Conservation (phyloP, 2,888 invertebrate species). For the Drosophila monieri region DNA sequence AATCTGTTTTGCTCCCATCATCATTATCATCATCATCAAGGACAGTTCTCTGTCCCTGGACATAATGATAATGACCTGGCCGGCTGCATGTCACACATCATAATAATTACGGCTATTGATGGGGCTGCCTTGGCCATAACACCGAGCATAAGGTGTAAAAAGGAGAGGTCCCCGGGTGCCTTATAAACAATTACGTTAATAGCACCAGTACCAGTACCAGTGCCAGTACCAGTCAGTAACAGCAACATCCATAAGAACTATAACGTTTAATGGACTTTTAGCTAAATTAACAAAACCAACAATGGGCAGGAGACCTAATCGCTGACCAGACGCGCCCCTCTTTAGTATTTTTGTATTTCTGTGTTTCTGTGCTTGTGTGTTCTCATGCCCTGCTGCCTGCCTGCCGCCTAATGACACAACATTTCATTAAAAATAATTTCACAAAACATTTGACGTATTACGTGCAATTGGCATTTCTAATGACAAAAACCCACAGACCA, state of each 20-base stretch:
- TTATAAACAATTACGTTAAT: conserved; percentile 69
- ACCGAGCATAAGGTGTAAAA: conserved; percentile 39
- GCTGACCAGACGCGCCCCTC: conserved; percentile 48
- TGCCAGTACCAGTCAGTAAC: neutral
- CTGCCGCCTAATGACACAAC: conserved; percentile 73
- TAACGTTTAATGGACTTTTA: conserved; percentile 76
- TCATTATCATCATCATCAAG: conserved; percentile 17
- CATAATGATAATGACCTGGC: conserved; percentile 60
- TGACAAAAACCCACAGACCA: conserved; percentile 47
- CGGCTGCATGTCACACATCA: conserved; percentile 65
- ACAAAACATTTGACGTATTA: conserved; percentile 78
- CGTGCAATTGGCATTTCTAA: conserved; percentile 78
- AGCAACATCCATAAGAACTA: conserved; percentile 55
- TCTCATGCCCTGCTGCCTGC: neutral
- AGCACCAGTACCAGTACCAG: conserved; percentile 30
- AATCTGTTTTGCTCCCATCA: conserved; percentile 32
- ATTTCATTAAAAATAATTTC: conserved; percentile 80
- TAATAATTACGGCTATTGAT: conserved; percentile 55
- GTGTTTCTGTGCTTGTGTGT: conserved; percentile 9
- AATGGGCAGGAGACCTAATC: conserved; percentile 29
- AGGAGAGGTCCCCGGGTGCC: conserved; percentile 20
- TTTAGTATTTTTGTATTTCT: conserved; percentile 13
- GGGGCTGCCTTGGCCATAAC: conserved; percentile 14
- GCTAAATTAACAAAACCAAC: conserved; percentile 73
- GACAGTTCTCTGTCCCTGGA: conserved; percentile 25